Evolutionary conservation across 37 sponge, comb jelly and placozoan genomes (phyloP).

Genomic region (Bolinopsis microptera): DNA sequence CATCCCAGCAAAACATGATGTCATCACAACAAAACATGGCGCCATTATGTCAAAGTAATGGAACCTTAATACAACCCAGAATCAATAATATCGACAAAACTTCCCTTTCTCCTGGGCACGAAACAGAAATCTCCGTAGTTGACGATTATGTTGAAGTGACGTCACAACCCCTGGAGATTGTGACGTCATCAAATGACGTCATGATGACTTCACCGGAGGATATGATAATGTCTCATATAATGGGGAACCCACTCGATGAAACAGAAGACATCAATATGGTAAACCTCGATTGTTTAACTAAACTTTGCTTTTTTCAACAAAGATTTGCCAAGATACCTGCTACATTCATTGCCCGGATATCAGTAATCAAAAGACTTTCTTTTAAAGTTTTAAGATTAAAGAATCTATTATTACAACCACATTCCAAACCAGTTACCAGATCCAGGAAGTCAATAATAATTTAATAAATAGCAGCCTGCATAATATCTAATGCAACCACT

Average conservation of each 20-base stretch:
- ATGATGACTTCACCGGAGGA: neutral
- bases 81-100: neutral
- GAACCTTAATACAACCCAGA: neutral
- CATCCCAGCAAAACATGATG: neutral
- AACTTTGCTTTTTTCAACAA: neutral
- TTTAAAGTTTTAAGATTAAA: too few species aligned
- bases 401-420: too few species aligned
- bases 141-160: conserved; percentile 30
- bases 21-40: neutral
- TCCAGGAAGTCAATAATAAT: too few species aligned
- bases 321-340: too few species aligned
- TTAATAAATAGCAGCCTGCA: too few species aligned
- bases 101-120: neutral
- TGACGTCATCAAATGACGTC: conserved; percentile 6
- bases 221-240: neutral
- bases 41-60: neutral
- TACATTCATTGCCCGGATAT: too few species aligned
- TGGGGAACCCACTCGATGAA: neutral
- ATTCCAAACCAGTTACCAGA: too few species aligned
- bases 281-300: neutral
- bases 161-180: neutral
- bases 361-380: too few species aligned
- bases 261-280: neutral
- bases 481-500: too few species aligned
- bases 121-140: neutral